Conservation (phyloP, 2,888 invertebrate genomes). For the Hipparchia semele region DNA sequence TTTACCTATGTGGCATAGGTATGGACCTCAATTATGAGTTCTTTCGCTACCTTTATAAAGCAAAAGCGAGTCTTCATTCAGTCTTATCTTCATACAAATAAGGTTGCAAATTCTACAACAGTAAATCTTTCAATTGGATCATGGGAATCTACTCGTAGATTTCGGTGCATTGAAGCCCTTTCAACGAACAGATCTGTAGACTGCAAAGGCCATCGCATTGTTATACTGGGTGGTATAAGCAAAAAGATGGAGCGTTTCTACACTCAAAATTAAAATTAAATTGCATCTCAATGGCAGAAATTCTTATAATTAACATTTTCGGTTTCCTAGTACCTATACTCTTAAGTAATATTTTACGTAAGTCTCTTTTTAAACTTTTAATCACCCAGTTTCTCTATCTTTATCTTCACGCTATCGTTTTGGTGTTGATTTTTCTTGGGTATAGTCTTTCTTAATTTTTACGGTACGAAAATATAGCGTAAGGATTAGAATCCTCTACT, state of each 20-base stretch:
- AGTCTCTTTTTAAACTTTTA: too few relatives aligned
- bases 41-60: not conserved
- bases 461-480: too few relatives aligned
- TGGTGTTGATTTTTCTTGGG: too few relatives aligned
- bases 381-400: too few relatives aligned
- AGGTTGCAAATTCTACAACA: not conserved
- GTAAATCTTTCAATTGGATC: constrained; percentile 14
- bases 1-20: too few relatives aligned
- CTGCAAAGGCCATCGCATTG: constrained; percentile 41
- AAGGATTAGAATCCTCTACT: too few relatives aligned
- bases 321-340: too few relatives aligned
- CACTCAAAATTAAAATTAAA: not conserved
- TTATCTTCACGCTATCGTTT: too few relatives aligned
- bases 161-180: constrained; percentile 41
- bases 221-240: constrained; percentile 26
- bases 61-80: not conserved
- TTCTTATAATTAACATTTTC: too few relatives aligned
- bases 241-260: not conserved
- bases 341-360: too few relatives aligned
- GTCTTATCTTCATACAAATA: not conserved
- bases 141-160: constrained; percentile 29
- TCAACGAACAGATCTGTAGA: constrained; percentile 37
- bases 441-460: too few relatives aligned
- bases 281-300: not conserved
- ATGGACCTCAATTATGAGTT: not conserved